Evolutionary conservation across 2,888 invertebrate genomes (phyloP).

Genomic region (Euplagia quadripunctaria): DNA sequence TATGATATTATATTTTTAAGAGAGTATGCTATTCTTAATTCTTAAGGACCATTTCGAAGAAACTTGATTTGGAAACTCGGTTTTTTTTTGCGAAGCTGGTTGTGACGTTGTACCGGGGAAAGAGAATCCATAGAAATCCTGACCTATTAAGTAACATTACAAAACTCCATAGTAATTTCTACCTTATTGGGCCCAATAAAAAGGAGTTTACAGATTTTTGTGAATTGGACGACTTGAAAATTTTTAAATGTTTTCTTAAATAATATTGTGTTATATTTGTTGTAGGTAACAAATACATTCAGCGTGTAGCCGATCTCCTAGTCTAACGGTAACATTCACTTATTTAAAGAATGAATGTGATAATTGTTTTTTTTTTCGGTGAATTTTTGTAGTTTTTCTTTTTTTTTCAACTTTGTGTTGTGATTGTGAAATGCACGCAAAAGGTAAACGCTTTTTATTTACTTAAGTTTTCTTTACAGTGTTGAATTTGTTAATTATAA

Average conservation of each 20-base stretch:
- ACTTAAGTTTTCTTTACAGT: neutral
- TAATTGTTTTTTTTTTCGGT: constrained; percentile 11
- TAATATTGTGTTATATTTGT: constrained; percentile 23
- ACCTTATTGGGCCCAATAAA: too few species aligned
- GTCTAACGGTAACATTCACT: constrained; percentile 23
- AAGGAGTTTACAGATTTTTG: neutral
- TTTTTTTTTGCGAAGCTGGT: neutral
- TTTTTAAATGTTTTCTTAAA: neutral
- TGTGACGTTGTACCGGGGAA: too few species aligned
- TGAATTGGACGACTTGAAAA: neutral
- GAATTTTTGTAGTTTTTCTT: constrained; percentile 19
- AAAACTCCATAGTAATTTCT: too few species aligned
- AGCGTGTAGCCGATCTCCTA: constrained; percentile 28
- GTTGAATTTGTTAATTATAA: neutral
- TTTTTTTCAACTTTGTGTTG: constrained; percentile 9
- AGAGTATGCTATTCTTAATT: too few species aligned
- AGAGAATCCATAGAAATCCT: neutral
- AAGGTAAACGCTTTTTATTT: constrained; percentile 17
- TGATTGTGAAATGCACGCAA: constrained; percentile 22
- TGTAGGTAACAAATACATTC: constrained; percentile 29
- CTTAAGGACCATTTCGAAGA: too few species aligned
- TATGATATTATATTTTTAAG: too few species aligned
- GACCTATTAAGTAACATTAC: neutral
- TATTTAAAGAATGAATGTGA: constrained; percentile 23
- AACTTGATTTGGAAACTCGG: neutral